Percentiles rank a stretch among this genome's conserved stretches.
Evolutionary conservation across 2,797 vertebrate species (phyloP).

Genomic region (Atherinosoma microstoma): DNA sequence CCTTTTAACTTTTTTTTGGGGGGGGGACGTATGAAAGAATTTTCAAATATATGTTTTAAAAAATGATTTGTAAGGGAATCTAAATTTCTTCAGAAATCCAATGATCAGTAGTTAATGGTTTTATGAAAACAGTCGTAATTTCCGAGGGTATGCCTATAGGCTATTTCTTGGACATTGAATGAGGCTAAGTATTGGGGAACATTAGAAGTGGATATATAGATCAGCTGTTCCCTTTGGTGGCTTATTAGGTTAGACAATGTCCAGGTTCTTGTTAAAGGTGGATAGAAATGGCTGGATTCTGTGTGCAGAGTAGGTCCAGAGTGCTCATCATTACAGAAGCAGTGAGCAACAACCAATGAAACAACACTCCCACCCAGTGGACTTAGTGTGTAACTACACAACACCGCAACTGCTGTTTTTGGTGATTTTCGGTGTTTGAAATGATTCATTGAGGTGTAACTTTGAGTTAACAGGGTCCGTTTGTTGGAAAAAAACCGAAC

Average conservation of each 20-base stretch:
- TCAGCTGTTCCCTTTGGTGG: background rate
- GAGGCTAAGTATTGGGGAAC: too few species aligned
- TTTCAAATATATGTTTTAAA: too few species aligned
- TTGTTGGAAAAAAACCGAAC: background rate
- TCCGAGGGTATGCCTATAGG: too few species aligned
- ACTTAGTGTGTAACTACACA: background rate
- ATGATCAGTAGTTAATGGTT: too few species aligned
- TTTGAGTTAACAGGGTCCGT: accelerated
- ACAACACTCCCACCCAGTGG: conserved; percentile 49
- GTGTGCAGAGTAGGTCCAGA: background rate
- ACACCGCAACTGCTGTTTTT: background rate
- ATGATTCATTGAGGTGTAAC: background rate
- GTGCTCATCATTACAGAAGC: background rate
- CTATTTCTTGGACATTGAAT: too few species aligned
- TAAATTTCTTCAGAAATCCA: too few species aligned
- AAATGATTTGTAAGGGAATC: too few species aligned
- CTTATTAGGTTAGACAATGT: background rate
- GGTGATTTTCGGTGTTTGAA: background rate
- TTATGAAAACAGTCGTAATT: too few species aligned
- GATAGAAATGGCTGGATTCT: conserved; percentile 1
- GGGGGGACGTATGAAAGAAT: too few species aligned
- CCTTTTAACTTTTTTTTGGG: too few species aligned
- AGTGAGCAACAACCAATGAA: conserved; percentile 7
- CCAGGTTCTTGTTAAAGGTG: conserved; percentile 5
- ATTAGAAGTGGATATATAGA: too few species aligned